Evolutionary conservation across 1,140 invertebrate species (phyloP), one percentile per base, ranked within the genome.

Genomic region (Coptotermes formosanus): DNA sequence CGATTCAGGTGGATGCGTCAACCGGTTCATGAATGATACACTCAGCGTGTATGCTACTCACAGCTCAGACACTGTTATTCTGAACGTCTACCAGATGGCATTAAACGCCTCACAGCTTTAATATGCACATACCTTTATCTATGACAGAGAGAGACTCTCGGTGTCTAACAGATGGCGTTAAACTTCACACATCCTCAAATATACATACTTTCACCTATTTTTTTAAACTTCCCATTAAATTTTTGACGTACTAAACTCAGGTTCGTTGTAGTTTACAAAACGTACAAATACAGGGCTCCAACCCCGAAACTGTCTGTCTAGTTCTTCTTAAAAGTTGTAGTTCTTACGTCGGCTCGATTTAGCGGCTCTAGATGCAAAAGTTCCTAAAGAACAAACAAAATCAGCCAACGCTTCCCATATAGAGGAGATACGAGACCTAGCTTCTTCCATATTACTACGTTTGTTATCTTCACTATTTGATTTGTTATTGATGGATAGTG

Each of bases 351-450:
- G 14, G 12, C 83, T 90, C 89, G 91, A 90, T 86, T 91, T 91
- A n/a, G 91, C 91, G 55, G 90, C 91, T 84, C 91, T 89, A 7
- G 91, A 89, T 14, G 91, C 90, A 75, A 92, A 87, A 81, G 90
- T 91, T 45, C 91, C 91, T 38, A 92, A 88, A 7, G 91, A 91
- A 86, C 91, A 92, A 23, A 92, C 91, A 21, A 92, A 90, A 85
- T 90, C 90, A 0, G 91, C 90, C 30, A 92, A 86, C 52, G 90
- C 89, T 84, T 91, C 90, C 91, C 91, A 75, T 75, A 75, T 75
- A 8, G 64, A 75, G 64, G 64, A 75, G 7, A 25, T 12, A 16
- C n/a, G n/a, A 75, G 64, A n/a, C 25, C 25, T 75, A 30, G 25
- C 14, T 0, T 75, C 2, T 9, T 25, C 64, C 14, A 8, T 30